These are phyloP conservation scores for Drosophila littoralis DNA, from an alignment of 1,140 invertebrate species.

Conservation along the genomic window DNA sequence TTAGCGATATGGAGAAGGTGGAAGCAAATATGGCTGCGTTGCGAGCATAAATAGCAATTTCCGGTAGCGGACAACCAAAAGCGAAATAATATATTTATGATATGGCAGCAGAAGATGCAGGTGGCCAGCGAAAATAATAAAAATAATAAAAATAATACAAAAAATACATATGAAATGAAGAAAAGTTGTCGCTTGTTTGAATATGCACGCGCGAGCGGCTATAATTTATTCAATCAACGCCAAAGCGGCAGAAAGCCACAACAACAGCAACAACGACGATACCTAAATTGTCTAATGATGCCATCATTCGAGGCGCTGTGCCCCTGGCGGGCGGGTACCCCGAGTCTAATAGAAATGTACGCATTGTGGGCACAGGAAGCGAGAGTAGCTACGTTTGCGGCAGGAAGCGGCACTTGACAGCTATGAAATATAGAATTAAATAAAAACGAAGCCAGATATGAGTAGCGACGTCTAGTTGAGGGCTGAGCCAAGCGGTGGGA, in stretches of 20 bases:
- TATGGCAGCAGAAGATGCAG: slow-evolving; percentile 4
- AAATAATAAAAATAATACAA: no score
- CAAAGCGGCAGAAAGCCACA: slow-evolving; percentile 28
- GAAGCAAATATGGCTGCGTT: slow-evolving; percentile 56
- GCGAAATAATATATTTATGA: slow-evolving; percentile 12
- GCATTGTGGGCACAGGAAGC: slow-evolving; percentile 64
- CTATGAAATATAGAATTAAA: slow-evolving; percentile 61
- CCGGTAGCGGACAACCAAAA: slow-evolving; percentile 43
- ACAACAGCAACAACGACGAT: slow-evolving; percentile 14
- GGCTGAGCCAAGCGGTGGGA: neutral
- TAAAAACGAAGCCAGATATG: slow-evolving; percentile 37
- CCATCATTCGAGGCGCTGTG: slow-evolving; percentile 63
- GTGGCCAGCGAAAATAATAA: slow-evolving; percentile 18
- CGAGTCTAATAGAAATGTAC: slow-evolving; percentile 74
- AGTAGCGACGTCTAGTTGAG: neutral
- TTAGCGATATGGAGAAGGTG: slow-evolving; percentile 13
- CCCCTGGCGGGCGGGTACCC: neutral
- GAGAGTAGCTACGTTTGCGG: slow-evolving; percentile 4
- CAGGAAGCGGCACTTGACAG: slow-evolving; percentile 79
- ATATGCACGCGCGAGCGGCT: slow-evolving; percentile 72
- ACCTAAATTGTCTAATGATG: slow-evolving; percentile 83
- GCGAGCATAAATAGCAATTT: slow-evolving; percentile 75
- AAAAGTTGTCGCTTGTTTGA: slow-evolving; percentile 49
- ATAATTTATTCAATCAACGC: slow-evolving; percentile 83
- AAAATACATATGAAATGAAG: slow-evolving; percentile 20